Percentiles rank a stretch among this genome's conserved stretches.
Evolutionary conservation across 2,888 invertebrate genomes (phyloP).

Genomic region (Orchesella flavescens): DNA sequence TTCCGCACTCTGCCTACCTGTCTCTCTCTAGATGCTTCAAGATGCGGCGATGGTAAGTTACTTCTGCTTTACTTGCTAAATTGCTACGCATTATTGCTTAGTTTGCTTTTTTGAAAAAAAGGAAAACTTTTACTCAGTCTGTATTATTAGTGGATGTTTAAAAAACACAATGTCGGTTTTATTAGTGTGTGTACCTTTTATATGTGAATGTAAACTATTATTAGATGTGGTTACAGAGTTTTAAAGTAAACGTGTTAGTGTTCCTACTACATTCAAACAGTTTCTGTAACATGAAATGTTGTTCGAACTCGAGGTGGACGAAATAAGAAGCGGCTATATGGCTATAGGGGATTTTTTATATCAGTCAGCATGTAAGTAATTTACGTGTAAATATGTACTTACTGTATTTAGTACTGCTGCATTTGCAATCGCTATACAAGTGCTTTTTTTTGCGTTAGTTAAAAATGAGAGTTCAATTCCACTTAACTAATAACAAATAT

Average conservation of each 20-base stretch:
- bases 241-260: not conserved
- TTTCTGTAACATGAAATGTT: not conserved
- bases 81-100: constrained; percentile 47
- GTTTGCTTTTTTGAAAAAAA: constrained; percentile 37
- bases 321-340: not conserved
- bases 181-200: not conserved
- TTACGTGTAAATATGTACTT: not conserved
- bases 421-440: constrained; percentile 23
- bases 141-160: no score
- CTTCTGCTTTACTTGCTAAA: constrained; percentile 42
- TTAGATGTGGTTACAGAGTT: not conserved
- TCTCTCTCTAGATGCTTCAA: constrained; percentile 19
- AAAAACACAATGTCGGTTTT: not conserved
- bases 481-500: constrained; percentile 19
- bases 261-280: not conserved
- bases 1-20: constrained; percentile 40
- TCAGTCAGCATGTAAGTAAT: no score
- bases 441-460: constrained; percentile 32
- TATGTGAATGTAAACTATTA: not conserved
- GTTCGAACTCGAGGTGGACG: not conserved
- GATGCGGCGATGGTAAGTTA: constrained; percentile 55
- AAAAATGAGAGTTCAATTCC: constrained; percentile 30
- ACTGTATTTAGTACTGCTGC: not conserved
- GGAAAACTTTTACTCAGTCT: no score
- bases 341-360: not conserved